Percentiles rank a stretch among this genome's conserved stretches.
These are phyloP conservation scores for Bubo bubo DNA, from an alignment of 2,113 vertebrate genomes.

Conservation along the genomic window DNA sequence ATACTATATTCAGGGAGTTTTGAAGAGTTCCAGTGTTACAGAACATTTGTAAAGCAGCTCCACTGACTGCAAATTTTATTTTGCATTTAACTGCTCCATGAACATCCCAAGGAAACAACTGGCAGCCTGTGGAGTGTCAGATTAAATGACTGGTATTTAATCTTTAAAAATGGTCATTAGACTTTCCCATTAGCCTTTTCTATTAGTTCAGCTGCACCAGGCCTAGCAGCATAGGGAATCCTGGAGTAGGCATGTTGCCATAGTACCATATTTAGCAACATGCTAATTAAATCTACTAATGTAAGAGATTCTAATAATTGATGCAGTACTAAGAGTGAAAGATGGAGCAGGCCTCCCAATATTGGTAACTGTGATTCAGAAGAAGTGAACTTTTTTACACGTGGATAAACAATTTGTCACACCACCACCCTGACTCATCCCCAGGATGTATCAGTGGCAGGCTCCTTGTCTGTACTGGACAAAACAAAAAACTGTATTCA, in stretches of 20 bases:
- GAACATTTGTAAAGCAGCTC: not conserved
- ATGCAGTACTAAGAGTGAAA: not conserved
- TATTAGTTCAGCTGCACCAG: conserved; percentile 34
- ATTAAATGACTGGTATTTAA: conserved; percentile 25
- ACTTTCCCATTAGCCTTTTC: conserved; percentile 11
- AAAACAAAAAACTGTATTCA: conserved; percentile 44
- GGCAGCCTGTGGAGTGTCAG: not conserved
- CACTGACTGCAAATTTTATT: not conserved
- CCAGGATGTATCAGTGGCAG: conserved; percentile 1
- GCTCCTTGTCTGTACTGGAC: conserved; percentile 18
- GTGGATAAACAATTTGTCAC: not conserved
- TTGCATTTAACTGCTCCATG: not conserved
- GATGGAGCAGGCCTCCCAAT: not conserved
- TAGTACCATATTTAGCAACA: not conserved
- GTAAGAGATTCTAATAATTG: not conserved
- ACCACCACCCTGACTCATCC: not conserved
- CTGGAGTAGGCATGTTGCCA: not conserved
- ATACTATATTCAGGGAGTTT: not conserved
- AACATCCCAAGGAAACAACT: conserved; percentile 3
- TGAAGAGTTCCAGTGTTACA: not conserved
- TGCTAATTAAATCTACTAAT: not conserved
- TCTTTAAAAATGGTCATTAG: conserved; percentile 45
- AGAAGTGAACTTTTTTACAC: not conserved
- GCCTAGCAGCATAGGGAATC: not conserved
- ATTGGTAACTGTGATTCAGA: not conserved